Percentiles rank a stretch among this genome's conserved stretches.
Evolutionary conservation across 1,140 invertebrate genomes (phyloP).

Genomic region (Babylonia areolata): DNA sequence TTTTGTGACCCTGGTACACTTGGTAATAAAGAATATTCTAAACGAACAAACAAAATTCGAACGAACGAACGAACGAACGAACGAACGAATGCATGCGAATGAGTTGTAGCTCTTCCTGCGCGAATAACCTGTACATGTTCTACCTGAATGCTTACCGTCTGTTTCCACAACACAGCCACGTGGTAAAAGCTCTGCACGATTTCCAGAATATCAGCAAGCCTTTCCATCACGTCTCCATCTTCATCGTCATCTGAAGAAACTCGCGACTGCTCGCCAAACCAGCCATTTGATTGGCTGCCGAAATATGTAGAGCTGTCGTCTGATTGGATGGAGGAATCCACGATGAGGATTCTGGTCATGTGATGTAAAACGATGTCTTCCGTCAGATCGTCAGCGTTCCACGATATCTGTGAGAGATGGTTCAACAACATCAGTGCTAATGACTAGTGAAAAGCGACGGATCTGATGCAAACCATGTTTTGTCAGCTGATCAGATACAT

Average conservation of each 20-base stretch:
- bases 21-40: no score
- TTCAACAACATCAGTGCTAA: no score
- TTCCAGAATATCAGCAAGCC: neutral
- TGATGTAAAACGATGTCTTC: neutral
- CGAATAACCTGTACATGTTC: no score
- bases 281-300: neutral
- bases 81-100: no score
- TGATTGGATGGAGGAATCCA: neutral
- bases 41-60: no score
- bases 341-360: conserved; percentile 5
- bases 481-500: no score
- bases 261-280: neutral
- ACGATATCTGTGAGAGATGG: no score
- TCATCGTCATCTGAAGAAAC: neutral
- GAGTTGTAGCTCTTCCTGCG: no score
- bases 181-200: neutral
- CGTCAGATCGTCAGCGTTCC: neutral
- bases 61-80: no score
- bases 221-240: neutral
- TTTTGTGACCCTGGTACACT: no score
- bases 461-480: no score
- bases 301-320: neutral
- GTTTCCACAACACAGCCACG: conserved; percentile 25
- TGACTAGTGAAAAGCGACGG: no score
- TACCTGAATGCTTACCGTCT: neutral